A percentile compares a stretch with the other conserved stretches of the same genome.
These are phyloP conservation scores for Ptilorrhoa leucosticta DNA, from an alignment of 2,113 vertebrate species.

Conservation along the genomic window DNA sequence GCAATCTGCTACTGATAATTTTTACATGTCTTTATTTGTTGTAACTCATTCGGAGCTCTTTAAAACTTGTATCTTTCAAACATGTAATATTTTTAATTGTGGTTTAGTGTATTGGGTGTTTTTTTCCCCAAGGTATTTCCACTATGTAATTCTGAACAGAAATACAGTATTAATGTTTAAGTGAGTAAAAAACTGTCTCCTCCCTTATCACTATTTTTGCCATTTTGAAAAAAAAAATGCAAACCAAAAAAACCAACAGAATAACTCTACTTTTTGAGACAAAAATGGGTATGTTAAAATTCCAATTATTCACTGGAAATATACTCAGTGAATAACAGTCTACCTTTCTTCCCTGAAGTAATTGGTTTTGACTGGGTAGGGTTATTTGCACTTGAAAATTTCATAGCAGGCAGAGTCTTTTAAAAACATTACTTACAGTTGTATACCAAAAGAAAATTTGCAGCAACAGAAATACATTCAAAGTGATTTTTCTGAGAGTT, in stretches of 20 bases:
- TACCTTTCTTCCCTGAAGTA: not conserved
- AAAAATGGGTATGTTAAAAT: not conserved
- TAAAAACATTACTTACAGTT: not conserved
- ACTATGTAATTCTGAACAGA: not conserved
- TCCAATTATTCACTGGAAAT: not conserved
- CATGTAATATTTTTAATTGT: not conserved
- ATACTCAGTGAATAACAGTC: not conserved
- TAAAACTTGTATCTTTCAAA: not conserved
- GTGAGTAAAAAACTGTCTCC: not conserved
- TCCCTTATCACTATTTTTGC: not conserved
- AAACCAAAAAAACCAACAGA: not conserved
- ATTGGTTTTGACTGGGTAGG: not conserved
- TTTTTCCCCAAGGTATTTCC: not conserved
- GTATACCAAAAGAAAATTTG: not conserved
- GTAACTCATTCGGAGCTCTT: not conserved
- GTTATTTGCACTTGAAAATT: slow-evolving; percentile 14
- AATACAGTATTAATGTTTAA: not conserved
- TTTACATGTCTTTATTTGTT: not conserved
- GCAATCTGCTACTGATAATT: not conserved
- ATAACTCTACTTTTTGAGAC: not conserved
- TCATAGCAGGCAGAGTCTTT: not conserved
- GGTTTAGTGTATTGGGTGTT: not conserved
- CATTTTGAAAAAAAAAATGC: not conserved
- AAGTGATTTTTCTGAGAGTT: not conserved
- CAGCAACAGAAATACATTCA: not conserved